Evolutionary conservation across 2,113 vertebrate species (phyloP).

Genomic region (Meriones unguiculatus): DNA sequence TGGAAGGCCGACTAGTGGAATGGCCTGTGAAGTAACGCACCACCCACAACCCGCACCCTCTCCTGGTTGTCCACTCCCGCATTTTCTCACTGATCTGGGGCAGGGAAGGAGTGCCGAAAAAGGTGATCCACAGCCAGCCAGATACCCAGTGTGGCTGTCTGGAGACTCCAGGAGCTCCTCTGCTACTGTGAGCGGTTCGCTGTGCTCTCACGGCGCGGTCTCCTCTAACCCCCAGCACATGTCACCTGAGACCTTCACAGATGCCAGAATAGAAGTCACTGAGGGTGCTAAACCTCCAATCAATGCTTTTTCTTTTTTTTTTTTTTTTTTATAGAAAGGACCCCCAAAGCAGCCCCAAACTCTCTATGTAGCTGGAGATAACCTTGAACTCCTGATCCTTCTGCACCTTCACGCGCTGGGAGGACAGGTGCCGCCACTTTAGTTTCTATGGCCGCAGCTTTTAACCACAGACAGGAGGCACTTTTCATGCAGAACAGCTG

Average conservation of each 20-base stretch:
- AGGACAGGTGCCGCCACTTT: neutral
- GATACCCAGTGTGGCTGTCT: rapidly evolving
- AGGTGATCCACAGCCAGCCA: rapidly evolving
- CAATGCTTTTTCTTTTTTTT: too few species aligned
- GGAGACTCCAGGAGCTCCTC: neutral
- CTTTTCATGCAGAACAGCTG: neutral
- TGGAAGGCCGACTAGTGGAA: too few species aligned
- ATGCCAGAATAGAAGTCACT: neutral
- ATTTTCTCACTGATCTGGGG: rapidly evolving
- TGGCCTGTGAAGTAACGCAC: rapidly evolving
- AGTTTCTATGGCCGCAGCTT: neutral
- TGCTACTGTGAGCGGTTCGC: neutral
- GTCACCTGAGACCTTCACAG: neutral
- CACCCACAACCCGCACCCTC: rapidly evolving
- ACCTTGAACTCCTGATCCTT: neutral
- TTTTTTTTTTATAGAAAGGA: neutral
- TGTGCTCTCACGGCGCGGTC: neutral
- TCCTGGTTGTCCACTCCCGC: rapidly evolving
- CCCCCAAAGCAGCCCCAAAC: neutral
- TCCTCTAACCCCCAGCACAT: neutral
- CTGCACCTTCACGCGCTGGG: neutral
- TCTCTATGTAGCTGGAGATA: neutral
- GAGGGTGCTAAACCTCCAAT: neutral
- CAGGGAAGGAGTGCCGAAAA: neutral
- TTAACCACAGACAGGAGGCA: neutral